Evolutionary conservation across 2,888 invertebrate species (phyloP).

Genomic region (Abrostola tripartita): DNA sequence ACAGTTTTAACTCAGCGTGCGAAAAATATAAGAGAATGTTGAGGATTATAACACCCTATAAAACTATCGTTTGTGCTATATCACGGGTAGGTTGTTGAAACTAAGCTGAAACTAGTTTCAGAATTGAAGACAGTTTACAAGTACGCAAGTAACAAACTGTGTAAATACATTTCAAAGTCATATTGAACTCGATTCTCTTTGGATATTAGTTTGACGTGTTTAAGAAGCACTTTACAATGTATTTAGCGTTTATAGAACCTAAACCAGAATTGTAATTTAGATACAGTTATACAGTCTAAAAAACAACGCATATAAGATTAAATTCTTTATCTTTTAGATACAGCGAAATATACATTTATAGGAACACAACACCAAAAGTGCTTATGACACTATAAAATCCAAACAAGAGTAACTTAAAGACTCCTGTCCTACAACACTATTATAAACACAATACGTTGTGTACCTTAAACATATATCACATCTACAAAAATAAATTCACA

Average conservation of each 20-base stretch:
- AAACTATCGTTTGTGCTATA: slow-evolving; percentile 45
- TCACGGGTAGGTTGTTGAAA: slow-evolving; percentile 47
- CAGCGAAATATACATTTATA: no score
- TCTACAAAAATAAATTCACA: slow-evolving; percentile 47
- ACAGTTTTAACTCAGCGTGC: slow-evolving; percentile 17
- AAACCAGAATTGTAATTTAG: background rate
- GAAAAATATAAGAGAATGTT: slow-evolving; percentile 13
- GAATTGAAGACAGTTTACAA: slow-evolving; percentile 65
- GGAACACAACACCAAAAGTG: background rate
- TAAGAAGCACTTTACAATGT: slow-evolving; percentile 48
- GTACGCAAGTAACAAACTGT: slow-evolving; percentile 61
- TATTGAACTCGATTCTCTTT: slow-evolving; percentile 61
- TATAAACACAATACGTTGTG: slow-evolving; percentile 16
- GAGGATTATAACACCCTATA: slow-evolving; percentile 40
- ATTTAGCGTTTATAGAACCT: slow-evolving; percentile 19
- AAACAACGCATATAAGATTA: slow-evolving; percentile 46
- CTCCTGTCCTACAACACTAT: slow-evolving; percentile 10
- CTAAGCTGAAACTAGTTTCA: slow-evolving; percentile 61
- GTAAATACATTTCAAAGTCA: slow-evolving; percentile 68
- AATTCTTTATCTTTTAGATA: no score
- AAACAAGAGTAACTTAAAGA: background rate
- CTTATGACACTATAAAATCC: no score
- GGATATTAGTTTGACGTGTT: slow-evolving; percentile 56
- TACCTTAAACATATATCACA: slow-evolving; percentile 36
- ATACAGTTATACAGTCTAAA: slow-evolving; percentile 26